These are phyloP conservation scores for Acromyrmex heyeri DNA, from an alignment of 1,140 invertebrate species.

Conservation along the genomic window DNA sequence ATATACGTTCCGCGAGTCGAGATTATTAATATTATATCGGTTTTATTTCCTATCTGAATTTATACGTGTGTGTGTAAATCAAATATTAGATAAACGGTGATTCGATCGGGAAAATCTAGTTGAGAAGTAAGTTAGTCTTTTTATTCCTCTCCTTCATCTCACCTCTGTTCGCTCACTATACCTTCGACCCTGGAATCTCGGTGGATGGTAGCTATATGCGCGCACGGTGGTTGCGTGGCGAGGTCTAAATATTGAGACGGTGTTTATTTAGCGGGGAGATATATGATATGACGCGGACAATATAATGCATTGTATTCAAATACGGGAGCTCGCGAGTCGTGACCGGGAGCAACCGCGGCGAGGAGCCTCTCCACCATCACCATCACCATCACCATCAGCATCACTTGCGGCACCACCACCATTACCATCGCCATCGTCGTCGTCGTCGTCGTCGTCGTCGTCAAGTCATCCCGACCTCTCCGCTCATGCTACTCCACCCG, in stretches of 20 bases:
- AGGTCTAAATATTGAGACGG: slow-evolving; percentile 87
- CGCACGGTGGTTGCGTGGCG: slow-evolving; percentile 67
- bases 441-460: slow-evolving; percentile 54
- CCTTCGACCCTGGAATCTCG: slow-evolving; percentile 64
- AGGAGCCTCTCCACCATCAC: slow-evolving; percentile 44
- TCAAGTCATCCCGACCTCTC: slow-evolving; percentile 40
- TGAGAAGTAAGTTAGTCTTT: background rate
- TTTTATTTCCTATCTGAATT: background rate
- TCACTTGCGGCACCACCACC: slow-evolving; percentile 26
- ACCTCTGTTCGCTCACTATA: background rate
- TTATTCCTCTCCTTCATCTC: background rate
- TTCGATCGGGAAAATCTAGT: background rate
- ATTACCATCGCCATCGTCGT: slow-evolving; percentile 25
- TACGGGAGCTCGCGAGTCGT: slow-evolving; percentile 86
- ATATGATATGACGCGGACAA: slow-evolving; percentile 87
- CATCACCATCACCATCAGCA: slow-evolving; percentile 24
- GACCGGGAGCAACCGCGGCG: slow-evolving; percentile 82
- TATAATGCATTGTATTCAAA: slow-evolving; percentile 88
- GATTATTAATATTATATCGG: background rate
- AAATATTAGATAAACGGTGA: background rate
- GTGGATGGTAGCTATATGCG: background rate
- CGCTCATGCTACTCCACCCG: slow-evolving; percentile 46
- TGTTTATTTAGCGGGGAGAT: slow-evolving; percentile 86
- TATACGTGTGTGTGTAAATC: background rate
- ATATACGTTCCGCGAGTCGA: background rate